A percentile compares a stretch with the other conserved stretches of the same genome.
Evolutionary conservation across 2,888 invertebrate species (phyloP).

Genomic region (Eumacrocentrus americanus): DNA sequence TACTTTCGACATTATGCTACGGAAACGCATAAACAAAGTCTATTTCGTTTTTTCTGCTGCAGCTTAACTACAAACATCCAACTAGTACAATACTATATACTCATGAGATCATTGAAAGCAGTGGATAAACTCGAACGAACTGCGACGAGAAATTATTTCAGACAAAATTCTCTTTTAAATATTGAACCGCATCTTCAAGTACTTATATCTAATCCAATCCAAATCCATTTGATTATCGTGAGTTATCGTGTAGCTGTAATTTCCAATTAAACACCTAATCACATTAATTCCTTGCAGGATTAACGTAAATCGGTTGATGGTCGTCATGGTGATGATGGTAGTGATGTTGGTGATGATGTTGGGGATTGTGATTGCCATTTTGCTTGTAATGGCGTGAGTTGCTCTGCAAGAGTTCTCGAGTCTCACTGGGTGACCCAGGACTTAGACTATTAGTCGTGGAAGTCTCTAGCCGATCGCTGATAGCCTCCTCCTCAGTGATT

Average conservation of each 20-base stretch:
- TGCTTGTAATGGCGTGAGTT: slow-evolving; percentile 65
- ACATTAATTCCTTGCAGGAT: slow-evolving; percentile 49
- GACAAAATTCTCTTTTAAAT: not conserved
- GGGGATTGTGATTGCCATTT: slow-evolving; percentile 48
- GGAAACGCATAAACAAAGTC: not conserved
- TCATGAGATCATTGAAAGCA: not conserved
- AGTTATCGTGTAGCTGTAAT: no score
- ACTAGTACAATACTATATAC: not conserved
- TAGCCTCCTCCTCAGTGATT: slow-evolving; percentile 73
- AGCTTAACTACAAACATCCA: not conserved
- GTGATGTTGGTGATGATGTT: slow-evolving; percentile 44
- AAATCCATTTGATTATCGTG: no score
- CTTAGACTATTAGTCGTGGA: slow-evolving; percentile 67
- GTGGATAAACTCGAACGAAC: not conserved
- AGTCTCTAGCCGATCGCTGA: slow-evolving; percentile 66
- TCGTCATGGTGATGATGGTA: slow-evolving; percentile 18
- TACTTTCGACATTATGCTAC: not conserved
- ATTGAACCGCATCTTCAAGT: no score
- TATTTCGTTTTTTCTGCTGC: not conserved
- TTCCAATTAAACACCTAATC: no score
- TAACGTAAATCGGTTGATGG: slow-evolving; percentile 47
- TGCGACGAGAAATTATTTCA: not conserved
- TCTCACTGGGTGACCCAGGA: slow-evolving; percentile 74
- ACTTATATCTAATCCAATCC: no score
- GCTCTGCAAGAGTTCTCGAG: slow-evolving; percentile 67